Evolutionary conservation across 2,888 invertebrate species (phyloP), one percentile per base, ranked within the genome.

Genomic region (Drosophila histrio): DNA sequence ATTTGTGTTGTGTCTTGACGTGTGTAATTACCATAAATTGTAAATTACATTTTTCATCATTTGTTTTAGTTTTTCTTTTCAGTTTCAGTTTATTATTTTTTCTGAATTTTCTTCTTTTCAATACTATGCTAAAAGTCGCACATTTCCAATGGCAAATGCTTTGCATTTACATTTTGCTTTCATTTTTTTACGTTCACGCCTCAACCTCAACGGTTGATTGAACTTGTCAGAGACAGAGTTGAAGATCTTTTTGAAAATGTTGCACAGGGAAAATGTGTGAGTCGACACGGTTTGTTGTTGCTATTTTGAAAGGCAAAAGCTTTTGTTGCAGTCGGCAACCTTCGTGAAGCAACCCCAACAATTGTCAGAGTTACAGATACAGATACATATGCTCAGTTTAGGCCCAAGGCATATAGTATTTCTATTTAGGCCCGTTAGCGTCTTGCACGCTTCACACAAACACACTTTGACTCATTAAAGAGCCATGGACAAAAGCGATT

Each of bases 11-110:
- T 60, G 56, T 36, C 52, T 67, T 76, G 86, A 79, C 72, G 83
- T 83, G 67, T 72, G 78, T 80, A 84, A 87, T 83, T 87, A 87
- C 63, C 88, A 87, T 81, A 87, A 83, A 85, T 83, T 68, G 76
- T 75, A 65, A 79, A 81, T 78, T 76, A 67, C 72, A 78, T 78
- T 87, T 83, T 85, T 66, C 65, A 68, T 76, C 59, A 63, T 53
- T 28, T 61, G 61, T 24, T 22, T 28, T 61, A 61, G 19, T 22
- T 41, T 1, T 21, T 8, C 32, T 61, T 22, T 44, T 53, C 19
- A n/a, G n/a, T n/a, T 28, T 15, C 3, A 36, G 22, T 26, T 50
- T 36, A 22, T 26, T 28, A 49, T 28, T 64, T 59, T 28, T 53
- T 28, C 61, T 59, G 28, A 52, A 52, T 39, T 38, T 41, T 68